Percentiles rank a stretch among this genome's conserved stretches.
These are phyloP conservation scores for Drosophila setifemur DNA, from an alignment of 1,140 invertebrate genomes.

Conservation along the genomic window DNA sequence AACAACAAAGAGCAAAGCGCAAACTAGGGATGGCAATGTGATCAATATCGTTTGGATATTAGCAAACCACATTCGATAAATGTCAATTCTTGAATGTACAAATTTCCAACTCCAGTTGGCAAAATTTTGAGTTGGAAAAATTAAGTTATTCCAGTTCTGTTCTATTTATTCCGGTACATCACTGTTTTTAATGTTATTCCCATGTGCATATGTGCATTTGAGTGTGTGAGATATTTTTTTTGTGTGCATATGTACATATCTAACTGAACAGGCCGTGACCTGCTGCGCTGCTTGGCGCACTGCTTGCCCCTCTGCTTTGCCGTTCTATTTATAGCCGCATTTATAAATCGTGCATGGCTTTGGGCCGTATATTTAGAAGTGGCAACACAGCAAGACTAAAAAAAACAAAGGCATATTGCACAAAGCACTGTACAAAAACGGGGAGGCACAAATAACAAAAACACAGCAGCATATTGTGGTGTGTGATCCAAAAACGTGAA, in stretches of 20 bases:
- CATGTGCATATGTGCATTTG: too few relatives aligned
- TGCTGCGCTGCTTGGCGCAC: slow-evolving; percentile 52
- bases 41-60: background rate
- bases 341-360: slow-evolving; percentile 82
- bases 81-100: too few relatives aligned
- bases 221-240: background rate
- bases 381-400: slow-evolving; percentile 46
- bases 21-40: background rate
- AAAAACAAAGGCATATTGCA: slow-evolving; percentile 37
- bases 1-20: slow-evolving; percentile 53
- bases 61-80: background rate
- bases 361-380: slow-evolving; percentile 78
- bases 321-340: slow-evolving; percentile 79
- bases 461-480: background rate
- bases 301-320: slow-evolving; percentile 27
- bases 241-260: slow-evolving; percentile 14
- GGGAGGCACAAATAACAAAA: slow-evolving; percentile 3
- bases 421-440: slow-evolving; percentile 22
- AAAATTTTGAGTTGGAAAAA: too few relatives aligned
- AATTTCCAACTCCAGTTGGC: too few relatives aligned
- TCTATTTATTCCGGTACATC: too few relatives aligned
- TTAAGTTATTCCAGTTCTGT: too few relatives aligned
- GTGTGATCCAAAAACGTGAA: slow-evolving; percentile 3
- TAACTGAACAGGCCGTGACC: slow-evolving; percentile 81
- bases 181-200: too few relatives aligned